These are phyloP conservation scores for Plecturocebus donacophilus DNA, from an alignment of 2,113 vertebrate species.

Conservation along the genomic window DNA sequence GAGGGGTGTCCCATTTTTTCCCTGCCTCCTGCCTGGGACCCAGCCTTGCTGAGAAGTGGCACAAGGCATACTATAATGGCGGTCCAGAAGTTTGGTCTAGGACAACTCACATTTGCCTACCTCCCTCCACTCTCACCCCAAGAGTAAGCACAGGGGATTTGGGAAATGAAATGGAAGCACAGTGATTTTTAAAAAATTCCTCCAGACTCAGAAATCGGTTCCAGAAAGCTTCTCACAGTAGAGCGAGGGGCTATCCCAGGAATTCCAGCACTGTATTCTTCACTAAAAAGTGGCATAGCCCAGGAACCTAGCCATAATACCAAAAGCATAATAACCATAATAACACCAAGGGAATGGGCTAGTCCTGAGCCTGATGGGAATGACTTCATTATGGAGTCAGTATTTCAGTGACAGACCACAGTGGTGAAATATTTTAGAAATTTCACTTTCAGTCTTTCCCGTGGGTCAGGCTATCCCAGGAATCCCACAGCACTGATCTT, in stretches of 20 bases:
- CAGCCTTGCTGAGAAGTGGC: background rate
- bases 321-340: background rate
- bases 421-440: background rate
- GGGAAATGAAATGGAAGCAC: background rate
- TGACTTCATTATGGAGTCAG: too few relatives aligned
- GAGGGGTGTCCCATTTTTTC: background rate
- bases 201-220: background rate
- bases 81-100: background rate
- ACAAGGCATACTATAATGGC: too few relatives aligned
- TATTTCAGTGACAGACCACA: background rate
- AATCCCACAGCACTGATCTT: background rate
- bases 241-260: background rate
- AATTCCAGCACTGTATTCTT: background rate
- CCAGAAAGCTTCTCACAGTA: background rate
- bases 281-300: background rate
- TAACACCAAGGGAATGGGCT: background rate
- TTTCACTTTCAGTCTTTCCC: background rate
- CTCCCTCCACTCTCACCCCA: background rate
- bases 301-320: background rate
- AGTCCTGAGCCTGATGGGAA: background rate
- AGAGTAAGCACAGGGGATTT: background rate
- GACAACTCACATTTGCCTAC: background rate
- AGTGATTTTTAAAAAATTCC: background rate
- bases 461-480: background rate
- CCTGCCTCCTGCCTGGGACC: background rate